Conservation (phyloP, 1,140 invertebrate genomes). For the Heliconius congener region DNA sequence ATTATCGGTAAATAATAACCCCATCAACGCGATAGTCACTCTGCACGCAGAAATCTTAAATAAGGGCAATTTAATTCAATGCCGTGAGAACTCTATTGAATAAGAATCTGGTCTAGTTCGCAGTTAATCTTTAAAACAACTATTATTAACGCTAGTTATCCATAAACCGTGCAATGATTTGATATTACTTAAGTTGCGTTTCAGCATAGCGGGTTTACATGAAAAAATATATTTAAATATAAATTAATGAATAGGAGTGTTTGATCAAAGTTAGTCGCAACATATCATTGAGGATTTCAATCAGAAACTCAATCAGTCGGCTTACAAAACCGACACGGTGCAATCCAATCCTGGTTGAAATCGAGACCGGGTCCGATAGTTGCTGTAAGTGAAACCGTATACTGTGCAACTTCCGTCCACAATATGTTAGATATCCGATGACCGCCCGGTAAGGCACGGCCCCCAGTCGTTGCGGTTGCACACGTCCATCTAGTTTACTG, state of each 20-base stretch:
- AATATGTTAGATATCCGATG: conserved; percentile 72
- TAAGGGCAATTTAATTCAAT: conserved; percentile 76
- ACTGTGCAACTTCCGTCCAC: conserved; percentile 76
- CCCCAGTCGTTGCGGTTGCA: conserved; percentile 54
- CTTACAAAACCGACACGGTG: conserved; percentile 67
- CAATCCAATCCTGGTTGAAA: conserved; percentile 69
- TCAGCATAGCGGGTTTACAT: too few species aligned
- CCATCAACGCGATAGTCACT: conserved; percentile 30
- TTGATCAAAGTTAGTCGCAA: conserved; percentile 26
- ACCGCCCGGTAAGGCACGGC: conserved; percentile 55
- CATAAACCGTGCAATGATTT: conserved; percentile 50
- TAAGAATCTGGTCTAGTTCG: conserved; percentile 71
- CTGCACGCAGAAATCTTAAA: conserved; percentile 46
- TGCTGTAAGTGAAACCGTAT: conserved; percentile 75
- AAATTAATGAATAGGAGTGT: not conserved
- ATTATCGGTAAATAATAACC: not conserved
- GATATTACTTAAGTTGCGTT: not conserved
- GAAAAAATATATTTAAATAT: conserved; percentile 15
- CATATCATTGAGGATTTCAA: conserved; percentile 56
- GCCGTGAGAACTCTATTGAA: conserved; percentile 73
- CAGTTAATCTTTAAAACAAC: conserved; percentile 66
- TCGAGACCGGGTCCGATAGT: conserved; percentile 63
- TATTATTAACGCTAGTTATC: conserved; percentile 55
- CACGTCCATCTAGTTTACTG: conserved; percentile 54
- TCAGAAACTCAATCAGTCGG: conserved; percentile 72